Base-by-base conservation (phyloP, 2,888 invertebrate genomes). In the Epirrita christyi region DNA sequence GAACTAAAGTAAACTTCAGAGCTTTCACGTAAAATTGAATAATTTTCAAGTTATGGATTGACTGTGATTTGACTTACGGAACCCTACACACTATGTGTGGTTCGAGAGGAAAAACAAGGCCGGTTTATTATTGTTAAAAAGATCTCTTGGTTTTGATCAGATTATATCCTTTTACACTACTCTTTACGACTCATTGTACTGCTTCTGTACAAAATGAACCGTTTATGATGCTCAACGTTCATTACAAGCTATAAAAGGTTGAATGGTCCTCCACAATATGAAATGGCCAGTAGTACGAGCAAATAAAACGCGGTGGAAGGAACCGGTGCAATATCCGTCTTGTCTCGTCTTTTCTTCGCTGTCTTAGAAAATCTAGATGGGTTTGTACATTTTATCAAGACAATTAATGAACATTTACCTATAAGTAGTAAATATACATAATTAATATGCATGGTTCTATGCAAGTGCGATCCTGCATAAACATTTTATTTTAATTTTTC, bases 251-350 rank as follows among this genome's bases (percentile, higher is more conserved):
- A 8, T 40, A 40, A 40, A 8, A 40, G 21, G 15, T 7, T 14
- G 14, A 40, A 14, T 13, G 6, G 14, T 15, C 40, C 14, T 15
- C 40, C 14, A 29, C 40, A 21, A 32, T 42, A 36, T 36, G 47
- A 44, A 53, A 52, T 28, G 14, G 14, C 57, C n/a, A n/a, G n/a
- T 37, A 46, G 11, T 29, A 11, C 6, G 11, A 49, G 44, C 52
- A 46, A 53, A 53, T 49, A 53, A 53, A n/a, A 48, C 14, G 10
- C 27, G 27, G 11, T 32, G 55, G 34, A 55, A 44, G 41, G 45
- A 41, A 40, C 52, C 61, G 60, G 61, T 64, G 68, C 70, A 70
- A 68, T 70, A 70, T 68, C 68, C 70, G 70, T 37, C 40, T 37
- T 48, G 43, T 51, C 44, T 53, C 48, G 42, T 34, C 52, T 38